These are phyloP conservation scores for Frankliniella fusca DNA, from an alignment of 2,888 invertebrate genomes.

Conservation along the genomic window DNA sequence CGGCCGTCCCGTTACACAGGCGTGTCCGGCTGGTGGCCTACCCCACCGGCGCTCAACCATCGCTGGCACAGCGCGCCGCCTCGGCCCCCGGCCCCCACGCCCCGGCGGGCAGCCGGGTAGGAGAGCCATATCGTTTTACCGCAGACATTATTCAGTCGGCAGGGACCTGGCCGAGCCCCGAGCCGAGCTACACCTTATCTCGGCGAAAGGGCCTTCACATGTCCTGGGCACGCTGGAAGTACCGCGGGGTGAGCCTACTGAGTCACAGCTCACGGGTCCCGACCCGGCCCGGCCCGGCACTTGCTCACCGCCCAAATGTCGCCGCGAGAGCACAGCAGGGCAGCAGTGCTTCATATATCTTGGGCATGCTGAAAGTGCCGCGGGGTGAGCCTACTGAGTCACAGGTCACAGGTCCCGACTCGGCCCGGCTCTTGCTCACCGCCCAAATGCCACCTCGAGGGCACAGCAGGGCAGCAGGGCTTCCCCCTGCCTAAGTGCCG, in stretches of 20 bases:
- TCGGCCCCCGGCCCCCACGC: not conserved
- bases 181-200: not conserved
- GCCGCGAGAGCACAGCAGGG: too few relatives aligned
- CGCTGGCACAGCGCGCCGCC: not conserved
- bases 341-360: too few relatives aligned
- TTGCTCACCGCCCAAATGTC: not conserved
- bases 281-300: not conserved
- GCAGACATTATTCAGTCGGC: not conserved
- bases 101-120: not conserved
- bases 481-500: too few relatives aligned
- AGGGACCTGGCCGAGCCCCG: not conserved
- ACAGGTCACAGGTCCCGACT: not conserved
- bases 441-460: not conserved
- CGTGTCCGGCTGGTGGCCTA: not conserved
- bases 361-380: not conserved
- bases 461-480: too few relatives aligned
- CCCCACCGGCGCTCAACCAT: not conserved
- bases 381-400: not conserved
- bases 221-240: not conserved
- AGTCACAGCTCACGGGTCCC: not conserved
- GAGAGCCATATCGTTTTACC: not conserved
- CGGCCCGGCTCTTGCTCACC: not conserved
- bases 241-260: not conserved
- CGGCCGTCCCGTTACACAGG: not conserved
- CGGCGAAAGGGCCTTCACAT: not conserved